Conservation (phyloP, 92 coral and sea anemone genomes). For the Porites lobata region DNA sequence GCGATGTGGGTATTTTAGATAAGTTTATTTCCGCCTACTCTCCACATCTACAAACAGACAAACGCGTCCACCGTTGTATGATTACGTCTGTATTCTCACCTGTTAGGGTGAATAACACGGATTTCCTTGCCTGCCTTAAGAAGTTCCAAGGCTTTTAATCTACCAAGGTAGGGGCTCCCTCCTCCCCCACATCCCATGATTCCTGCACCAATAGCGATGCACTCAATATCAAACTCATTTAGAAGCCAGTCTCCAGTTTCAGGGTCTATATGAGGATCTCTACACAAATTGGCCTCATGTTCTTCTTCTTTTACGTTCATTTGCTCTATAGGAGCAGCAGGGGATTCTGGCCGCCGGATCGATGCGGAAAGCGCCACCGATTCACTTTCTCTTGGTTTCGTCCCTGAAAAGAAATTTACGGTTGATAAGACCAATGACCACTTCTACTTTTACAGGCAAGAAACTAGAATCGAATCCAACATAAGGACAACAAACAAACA, state of each 20-base stretch:
- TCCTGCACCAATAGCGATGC: slow-evolving; percentile 97
- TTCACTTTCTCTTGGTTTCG: not conserved
- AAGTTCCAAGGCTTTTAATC: slow-evolving; percentile 58
- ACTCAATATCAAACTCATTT: slow-evolving; percentile 88
- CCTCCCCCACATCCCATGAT: slow-evolving; percentile 99
- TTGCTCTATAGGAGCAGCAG: not conserved
- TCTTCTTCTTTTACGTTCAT: slow-evolving; percentile 18
- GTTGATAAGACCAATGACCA: not conserved
- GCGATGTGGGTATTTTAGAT: no score
- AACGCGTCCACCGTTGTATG: not conserved
- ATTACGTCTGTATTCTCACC: slow-evolving; percentile 40
- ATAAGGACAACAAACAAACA: no score
- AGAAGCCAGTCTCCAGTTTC: slow-evolving; percentile 86
- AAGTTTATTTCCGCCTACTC: no score
- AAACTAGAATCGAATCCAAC: no score
- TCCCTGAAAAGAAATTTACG: not conserved
- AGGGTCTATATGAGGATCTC: slow-evolving; percentile 81
- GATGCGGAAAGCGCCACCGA: not conserved
- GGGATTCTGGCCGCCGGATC: not conserved
- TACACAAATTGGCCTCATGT: not conserved
- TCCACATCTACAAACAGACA: no score
- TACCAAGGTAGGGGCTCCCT: slow-evolving; percentile 91
- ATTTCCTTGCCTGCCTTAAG: slow-evolving; percentile 74
- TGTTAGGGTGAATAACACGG: slow-evolving; percentile 92
- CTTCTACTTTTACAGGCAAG: no score